Base-by-base conservation (phyloP, 2,888 invertebrate genomes). In the Antitype chi region DNA sequence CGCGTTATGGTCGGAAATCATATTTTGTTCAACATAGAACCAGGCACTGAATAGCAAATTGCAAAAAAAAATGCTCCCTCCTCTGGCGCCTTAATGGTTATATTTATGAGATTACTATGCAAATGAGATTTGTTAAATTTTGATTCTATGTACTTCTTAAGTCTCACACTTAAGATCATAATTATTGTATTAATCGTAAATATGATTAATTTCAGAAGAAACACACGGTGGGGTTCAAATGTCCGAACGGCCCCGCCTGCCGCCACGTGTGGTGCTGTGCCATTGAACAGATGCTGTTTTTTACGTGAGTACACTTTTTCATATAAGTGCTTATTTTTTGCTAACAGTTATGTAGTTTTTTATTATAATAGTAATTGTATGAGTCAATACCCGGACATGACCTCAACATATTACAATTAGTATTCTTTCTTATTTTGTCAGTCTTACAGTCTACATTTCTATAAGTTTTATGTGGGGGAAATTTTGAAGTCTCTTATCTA, bases 261-360 rank as follows among this genome's bases (percentile, higher is more conserved):
- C 98, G 99, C 87, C 99, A 99, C 95, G 98, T 99, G 82, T 99
- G 99, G 99, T 98, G 99, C 92, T 99, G 99, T 96, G 99, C 99
- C 68, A 99, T 99, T 87, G 99, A 99, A 93, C 99, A 99, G 96
- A 99, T 99, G 98, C 97, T 99, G 87, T 99, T 99, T 97, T 99
- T 99, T 96, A 99, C 99, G 99, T 99, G 97, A 98, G 98, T 97
- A 43, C 8, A 49, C 15, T 38, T 75, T 62, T 32, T 52, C 7
- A 20, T 68, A n/a, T 53, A n/a, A n/a, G 11, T 43, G 9, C 23
- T 23, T 5, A 0, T 53, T 74, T 73, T 60, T 62, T 67, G 8
- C 6, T 70, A 8, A 4, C 4, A 57, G n/a, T 47, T 13, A 8
- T 17, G 57, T 52, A 25, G 15, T 63, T n/a, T 59, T 59, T 63